Percentiles rank a stretch among this genome's conserved stretches.
Conservation (phyloP, 2,797 vertebrate species). For the Choloepus didactylus region DNA sequence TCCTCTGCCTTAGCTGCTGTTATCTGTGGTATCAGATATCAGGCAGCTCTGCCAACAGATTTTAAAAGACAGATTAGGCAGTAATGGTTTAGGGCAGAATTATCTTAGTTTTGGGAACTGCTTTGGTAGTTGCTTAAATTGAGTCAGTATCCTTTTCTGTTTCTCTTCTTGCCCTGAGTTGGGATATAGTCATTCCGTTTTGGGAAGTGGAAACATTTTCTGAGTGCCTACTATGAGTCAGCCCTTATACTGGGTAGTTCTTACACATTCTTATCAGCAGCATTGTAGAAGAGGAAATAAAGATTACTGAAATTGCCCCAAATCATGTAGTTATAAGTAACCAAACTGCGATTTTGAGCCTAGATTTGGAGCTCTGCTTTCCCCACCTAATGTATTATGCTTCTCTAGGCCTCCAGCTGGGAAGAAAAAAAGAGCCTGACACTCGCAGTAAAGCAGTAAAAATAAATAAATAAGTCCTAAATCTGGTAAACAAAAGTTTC, state of each 20-base stretch:
- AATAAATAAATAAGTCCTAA: background rate
- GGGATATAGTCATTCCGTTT: slow-evolving; percentile 45
- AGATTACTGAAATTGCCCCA: background rate
- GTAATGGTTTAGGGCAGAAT: slow-evolving; percentile 49
- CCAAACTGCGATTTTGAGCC: slow-evolving; percentile 1
- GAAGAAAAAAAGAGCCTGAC: background rate
- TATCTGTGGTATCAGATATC: background rate
- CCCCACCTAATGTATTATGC: background rate
- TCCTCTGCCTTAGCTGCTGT: background rate
- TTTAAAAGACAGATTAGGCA: slow-evolving; percentile 42
- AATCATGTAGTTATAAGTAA: slow-evolving; percentile 7
- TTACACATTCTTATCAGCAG: background rate
- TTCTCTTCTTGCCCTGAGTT: background rate
- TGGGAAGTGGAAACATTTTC: slow-evolving; percentile 39
- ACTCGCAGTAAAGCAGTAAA: background rate
- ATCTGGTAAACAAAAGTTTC: slow-evolving; percentile 48
- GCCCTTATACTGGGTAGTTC: background rate
- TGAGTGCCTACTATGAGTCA: background rate
- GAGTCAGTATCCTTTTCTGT: background rate
- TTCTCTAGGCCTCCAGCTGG: background rate
- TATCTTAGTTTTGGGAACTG: slow-evolving; percentile 47
- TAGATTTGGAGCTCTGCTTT: background rate
- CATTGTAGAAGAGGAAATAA: background rate
- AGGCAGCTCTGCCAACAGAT: background rate
- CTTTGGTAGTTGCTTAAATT: slow-evolving; percentile 54